Base-by-base conservation (phyloP, 1,140 invertebrate genomes). In the Panagrolaimus sp. region DNA sequence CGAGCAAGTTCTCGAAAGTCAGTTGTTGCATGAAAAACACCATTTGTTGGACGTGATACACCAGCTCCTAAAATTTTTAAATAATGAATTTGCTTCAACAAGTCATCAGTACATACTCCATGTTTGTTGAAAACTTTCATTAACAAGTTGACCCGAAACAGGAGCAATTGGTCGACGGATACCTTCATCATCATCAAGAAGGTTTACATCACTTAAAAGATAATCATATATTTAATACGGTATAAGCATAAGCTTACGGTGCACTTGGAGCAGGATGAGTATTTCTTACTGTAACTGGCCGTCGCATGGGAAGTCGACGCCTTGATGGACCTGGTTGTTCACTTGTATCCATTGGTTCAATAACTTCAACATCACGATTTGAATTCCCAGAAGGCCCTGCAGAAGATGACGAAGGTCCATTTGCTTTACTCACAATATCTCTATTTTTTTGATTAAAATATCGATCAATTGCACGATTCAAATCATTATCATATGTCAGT, bases 401-500 rank as follows among this genome's bases (percentile, higher is more conserved):
- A 12, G 52, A 12, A 12, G 52, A 28, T 26, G 26, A 17, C 48
- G 48, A 8, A 38, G 32, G n/a, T n/a, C n/a, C 46, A 47, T 17
- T 52, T 8, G n/a, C 48, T 21, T 52, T 52, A 7, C n/a, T 7
- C 48, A 24, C 28, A 2, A 1, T 8, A n/a, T 21, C 52, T 28
- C 52, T 12, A 58, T 58, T 58, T n/a, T 58, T 21, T 28, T 12
- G 10, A 21, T 58, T 21, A 28, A 58, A 58, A 28, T 58, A 58
- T 12, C 52, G 52, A 58, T 58, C 52, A 28, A 28, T n/a, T 0
- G 52, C 52, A 28, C 52, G 52, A 12, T 28, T 28, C 21, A 58
- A 12, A 58, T 58, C 52, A 58, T 58, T 58, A 58, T 58, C 52
- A 58, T 58, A 58, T 10, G 28, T 58, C 4, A 58, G 52, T 21